Conservation (phyloP, 2,888 invertebrate genomes). For the Megamerina dolium region DNA sequence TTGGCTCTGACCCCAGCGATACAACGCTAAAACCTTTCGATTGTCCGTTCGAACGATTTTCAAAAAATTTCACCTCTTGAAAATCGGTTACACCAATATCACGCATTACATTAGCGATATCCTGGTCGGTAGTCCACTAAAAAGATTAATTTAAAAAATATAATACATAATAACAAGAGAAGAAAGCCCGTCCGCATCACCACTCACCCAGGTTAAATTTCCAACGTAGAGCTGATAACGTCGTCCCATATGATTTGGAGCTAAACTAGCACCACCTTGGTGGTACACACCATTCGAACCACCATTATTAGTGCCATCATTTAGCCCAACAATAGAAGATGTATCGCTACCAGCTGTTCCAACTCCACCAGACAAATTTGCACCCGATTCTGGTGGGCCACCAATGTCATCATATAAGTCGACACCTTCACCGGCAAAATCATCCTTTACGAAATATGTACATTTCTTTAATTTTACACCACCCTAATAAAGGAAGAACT, state of each 20-base stretch:
- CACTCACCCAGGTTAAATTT: constrained; percentile 94
- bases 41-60: constrained; percentile 97
- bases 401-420: constrained; percentile 96
- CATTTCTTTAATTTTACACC: background rate
- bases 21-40: constrained; percentile 98
- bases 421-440: constrained; percentile 61
- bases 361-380: constrained; percentile 57
- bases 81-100: constrained; percentile 88
- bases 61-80: constrained; percentile 98
- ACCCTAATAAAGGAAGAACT: too few species aligned
- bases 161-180: constrained; percentile 23
- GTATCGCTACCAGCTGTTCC: constrained; percentile 51
- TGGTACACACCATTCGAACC: constrained; percentile 67
- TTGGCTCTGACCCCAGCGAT: constrained; percentile 86
- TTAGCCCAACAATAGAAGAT: constrained; percentile 61
- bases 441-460: constrained; percentile 33
- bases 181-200: background rate
- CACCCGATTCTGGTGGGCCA: constrained; percentile 68
- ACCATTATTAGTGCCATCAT: constrained; percentile 46
- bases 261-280: constrained; percentile 62
- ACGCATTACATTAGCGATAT: constrained; percentile 84
- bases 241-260: constrained; percentile 65
- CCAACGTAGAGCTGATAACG: constrained; percentile 93
- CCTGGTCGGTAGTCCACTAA: constrained; percentile 97
- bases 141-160: constrained; percentile 35